phyloP scores from a whole-genome alignment of 1,140 invertebrate species.

The Drosophila bipectinata region DNA sequence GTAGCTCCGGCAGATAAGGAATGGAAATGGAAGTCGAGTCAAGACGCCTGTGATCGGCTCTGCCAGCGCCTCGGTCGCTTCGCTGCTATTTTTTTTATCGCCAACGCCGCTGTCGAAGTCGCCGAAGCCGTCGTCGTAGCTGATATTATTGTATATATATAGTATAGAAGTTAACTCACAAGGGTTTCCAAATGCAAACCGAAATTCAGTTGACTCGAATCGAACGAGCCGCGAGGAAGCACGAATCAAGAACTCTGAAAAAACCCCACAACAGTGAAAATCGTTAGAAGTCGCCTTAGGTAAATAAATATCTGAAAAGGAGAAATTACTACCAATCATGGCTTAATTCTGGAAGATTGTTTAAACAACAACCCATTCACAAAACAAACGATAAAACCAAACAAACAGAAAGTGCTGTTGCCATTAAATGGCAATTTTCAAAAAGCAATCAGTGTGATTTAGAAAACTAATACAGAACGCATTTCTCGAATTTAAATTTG shows the following conservation, averaged over 20 bases:
- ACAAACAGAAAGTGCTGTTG: constrained; percentile 31
- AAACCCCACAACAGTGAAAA: constrained; percentile 20
- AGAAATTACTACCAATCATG: constrained; percentile 9
- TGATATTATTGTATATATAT: constrained; percentile 30
- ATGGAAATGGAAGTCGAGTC: constrained; percentile 32
- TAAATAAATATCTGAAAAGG: constrained; percentile 30
- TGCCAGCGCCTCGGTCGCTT: constrained; percentile 14
- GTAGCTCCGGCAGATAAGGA: constrained; percentile 39
- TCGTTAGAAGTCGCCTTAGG: constrained; percentile 44
- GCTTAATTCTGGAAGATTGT: constrained; percentile 37
- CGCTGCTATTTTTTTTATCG: constrained; percentile 18
- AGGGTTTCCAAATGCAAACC: constrained; percentile 75
- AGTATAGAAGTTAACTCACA: constrained; percentile 75
- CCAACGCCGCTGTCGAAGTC: constrained; percentile 1
- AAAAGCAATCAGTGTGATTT: constrained; percentile 28
- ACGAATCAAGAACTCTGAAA: constrained; percentile 50
- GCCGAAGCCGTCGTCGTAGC: constrained; percentile 25
- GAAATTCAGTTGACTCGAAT: constrained; percentile 76
- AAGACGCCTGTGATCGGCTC: constrained; percentile 35
- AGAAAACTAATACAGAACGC: constrained; percentile 39
- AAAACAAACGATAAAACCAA: constrained; percentile 3
- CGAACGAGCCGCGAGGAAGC: constrained; percentile 74
- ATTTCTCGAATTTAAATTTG: constrained; percentile 45
- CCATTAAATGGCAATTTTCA: constrained; percentile 40
- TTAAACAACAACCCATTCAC: constrained; percentile 10